Evolutionary conservation across 1,140 invertebrate genomes (phyloP), one percentile per base, ranked within the genome.

Genomic region (Helicoverpa zea): DNA sequence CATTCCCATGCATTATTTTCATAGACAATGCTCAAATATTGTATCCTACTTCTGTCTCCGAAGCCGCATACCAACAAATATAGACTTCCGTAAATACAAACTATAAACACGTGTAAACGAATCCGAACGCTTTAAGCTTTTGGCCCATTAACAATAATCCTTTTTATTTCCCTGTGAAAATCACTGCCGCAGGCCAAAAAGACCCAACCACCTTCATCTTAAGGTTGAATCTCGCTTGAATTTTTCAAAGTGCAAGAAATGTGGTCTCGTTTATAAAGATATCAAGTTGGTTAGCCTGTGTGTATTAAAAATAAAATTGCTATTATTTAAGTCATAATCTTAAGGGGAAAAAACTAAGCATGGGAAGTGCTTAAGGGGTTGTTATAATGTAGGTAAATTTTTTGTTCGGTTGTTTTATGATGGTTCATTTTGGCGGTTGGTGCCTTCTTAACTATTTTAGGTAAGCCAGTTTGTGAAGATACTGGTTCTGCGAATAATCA

Each of bases 41-140:
- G 4, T 23, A 35, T 35, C 51, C 59, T 14, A 59, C 30, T 35
- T 64, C 75, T 52, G 29, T 66, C 63, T 70, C 51, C 23, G 18
- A 58, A 79, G 52, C 52, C 52, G 23, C 76, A 79, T 68, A 61
- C 58, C 72, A 63, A 66, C 75, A 79, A 77, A 83, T 78, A 80
- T 80, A 83, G 82, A 63, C 75, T 66, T 73, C 80, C 64, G 80
- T 84, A 79, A 80, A 83, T 84, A 78, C 77, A 73, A 74, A 83
- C 85, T 83, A 86, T 85, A 87, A 88, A 87, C 89, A 91, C 85
- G 84, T 91, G 90, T 88, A 85, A 84, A 88, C 76, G 82, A 83
- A 87, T 86, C 83, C 84, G 81, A 87, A 85, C 83, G 81, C 78
- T 81, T 82, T 81, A 80, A 85, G 80, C 74, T 79, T 59, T 49